These are phyloP conservation scores for Brevipalpus yothersi DNA, from an alignment of 1,140 invertebrate genomes.

Conservation along the genomic window DNA sequence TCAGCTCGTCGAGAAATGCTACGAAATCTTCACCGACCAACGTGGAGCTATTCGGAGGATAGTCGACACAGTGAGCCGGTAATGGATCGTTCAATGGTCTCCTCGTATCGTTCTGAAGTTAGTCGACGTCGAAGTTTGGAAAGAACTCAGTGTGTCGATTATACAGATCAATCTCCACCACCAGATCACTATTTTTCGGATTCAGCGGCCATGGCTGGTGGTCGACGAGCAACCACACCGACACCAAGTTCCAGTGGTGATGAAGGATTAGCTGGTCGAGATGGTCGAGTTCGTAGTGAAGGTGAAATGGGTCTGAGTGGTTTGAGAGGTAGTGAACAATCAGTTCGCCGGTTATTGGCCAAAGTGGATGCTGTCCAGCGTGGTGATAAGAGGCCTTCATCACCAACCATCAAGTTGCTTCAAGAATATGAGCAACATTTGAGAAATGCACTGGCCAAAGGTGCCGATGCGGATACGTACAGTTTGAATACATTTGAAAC, in stretches of 20 bases:
- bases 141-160: constrained; percentile 46
- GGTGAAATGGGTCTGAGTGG: neutral
- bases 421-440: constrained; percentile 71
- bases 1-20: neutral
- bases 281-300: neutral
- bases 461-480: constrained; percentile 75
- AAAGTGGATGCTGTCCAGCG: neutral
- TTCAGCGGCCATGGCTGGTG: neutral
- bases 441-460: constrained; percentile 70
- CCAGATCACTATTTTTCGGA: constrained; percentile 3
- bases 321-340: neutral
- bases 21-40: neutral
- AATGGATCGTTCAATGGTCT: neutral
- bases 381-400: constrained; percentile 1
- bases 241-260: neutral
- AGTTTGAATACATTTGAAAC: constrained; percentile 80
- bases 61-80: neutral
- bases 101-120: constrained; percentile 1
- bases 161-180: constrained; percentile 20
- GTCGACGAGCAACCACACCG: neutral
- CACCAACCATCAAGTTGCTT: constrained; percentile 12
- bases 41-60: neutral
- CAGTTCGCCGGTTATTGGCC: neutral
- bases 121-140: constrained; percentile 17
- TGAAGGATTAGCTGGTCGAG: neutral